phyloP scores from a whole-genome alignment of 2,888 invertebrate species.

The Drosophila helvetica region DNA sequence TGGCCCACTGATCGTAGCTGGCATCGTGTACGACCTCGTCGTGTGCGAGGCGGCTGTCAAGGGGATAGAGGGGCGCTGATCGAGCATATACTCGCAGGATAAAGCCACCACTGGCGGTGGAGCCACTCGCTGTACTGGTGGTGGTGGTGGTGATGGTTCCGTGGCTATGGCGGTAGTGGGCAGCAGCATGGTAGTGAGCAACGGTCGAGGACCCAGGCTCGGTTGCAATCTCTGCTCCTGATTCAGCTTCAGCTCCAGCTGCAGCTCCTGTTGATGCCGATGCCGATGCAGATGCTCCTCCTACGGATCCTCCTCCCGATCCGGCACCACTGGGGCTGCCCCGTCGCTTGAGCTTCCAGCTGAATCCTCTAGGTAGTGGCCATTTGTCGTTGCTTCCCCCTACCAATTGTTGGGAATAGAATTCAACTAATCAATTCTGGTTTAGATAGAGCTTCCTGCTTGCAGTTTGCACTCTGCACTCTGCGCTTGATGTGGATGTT shows the following conservation, averaged over 20 bases:
- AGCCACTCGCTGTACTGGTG: constrained; percentile 2
- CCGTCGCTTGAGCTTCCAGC: constrained; percentile 83
- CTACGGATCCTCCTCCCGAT: constrained; percentile 38
- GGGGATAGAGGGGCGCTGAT: constrained; percentile 70
- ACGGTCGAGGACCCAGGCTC: constrained; percentile 72
- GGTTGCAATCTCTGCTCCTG: constrained; percentile 65
- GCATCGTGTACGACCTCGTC: constrained; percentile 32
- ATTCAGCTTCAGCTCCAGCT: constrained; percentile 20
- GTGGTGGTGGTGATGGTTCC: constrained; percentile 4
- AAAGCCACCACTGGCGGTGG: constrained; percentile 61
- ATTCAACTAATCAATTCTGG: constrained; percentile 84
- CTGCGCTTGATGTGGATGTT: constrained; percentile 40
- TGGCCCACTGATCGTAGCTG: constrained; percentile 28
- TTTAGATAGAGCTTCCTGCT: constrained; percentile 78
- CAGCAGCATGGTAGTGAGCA: constrained; percentile 64
- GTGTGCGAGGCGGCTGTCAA: constrained; percentile 39
- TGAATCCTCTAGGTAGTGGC: constrained; percentile 84
- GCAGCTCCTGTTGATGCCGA: constrained; percentile 1
- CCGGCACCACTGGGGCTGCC: constrained; percentile 40
- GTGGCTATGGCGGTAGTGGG: constrained; percentile 70
- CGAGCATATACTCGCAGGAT: constrained; percentile 83
- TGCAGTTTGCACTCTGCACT: constrained; percentile 54
- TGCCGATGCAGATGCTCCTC: constrained; percentile 13
- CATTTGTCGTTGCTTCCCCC: constrained; percentile 85
- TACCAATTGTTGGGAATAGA: constrained; percentile 85